Evolutionary conservation across 2,113 vertebrate genomes (phyloP).

Genomic region (Alosa alosa): DNA sequence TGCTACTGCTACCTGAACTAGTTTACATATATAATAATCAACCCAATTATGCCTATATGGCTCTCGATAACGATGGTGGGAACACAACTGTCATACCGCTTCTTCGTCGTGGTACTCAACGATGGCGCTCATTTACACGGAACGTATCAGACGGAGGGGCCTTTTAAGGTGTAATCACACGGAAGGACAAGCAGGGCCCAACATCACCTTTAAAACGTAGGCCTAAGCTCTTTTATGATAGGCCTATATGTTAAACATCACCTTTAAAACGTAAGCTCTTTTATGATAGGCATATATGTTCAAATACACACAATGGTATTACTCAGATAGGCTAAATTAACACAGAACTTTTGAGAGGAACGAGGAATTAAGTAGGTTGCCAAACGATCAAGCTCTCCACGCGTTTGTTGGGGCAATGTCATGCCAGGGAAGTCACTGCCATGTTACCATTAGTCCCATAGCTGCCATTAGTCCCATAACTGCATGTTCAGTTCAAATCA

Average conservation of each 20-base stretch:
- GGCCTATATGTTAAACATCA: too few relatives aligned
- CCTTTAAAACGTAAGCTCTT: background rate
- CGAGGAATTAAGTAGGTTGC: background rate
- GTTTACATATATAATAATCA: background rate
- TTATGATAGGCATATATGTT: background rate
- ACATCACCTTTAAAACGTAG: background rate
- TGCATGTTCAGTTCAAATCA: background rate
- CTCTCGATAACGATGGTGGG: too few relatives aligned
- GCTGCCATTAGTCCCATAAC: background rate
- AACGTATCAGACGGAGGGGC: background rate
- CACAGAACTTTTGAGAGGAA: background rate
- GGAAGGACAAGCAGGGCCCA: background rate
- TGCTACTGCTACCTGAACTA: background rate
- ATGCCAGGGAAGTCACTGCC: background rate
- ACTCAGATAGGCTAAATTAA: background rate
- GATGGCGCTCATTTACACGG: slow-evolving; percentile 28
- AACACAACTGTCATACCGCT: background rate
- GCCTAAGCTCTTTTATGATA: background rate
- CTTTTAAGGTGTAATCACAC: background rate
- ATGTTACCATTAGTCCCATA: background rate
- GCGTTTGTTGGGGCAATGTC: background rate
- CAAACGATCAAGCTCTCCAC: background rate
- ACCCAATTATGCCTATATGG: background rate
- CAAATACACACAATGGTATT: background rate
- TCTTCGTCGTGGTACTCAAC: background rate